phyloP scores from a whole-genome alignment of 1,140 invertebrate genomes.

The Spodoptera frugiperda region DNA sequence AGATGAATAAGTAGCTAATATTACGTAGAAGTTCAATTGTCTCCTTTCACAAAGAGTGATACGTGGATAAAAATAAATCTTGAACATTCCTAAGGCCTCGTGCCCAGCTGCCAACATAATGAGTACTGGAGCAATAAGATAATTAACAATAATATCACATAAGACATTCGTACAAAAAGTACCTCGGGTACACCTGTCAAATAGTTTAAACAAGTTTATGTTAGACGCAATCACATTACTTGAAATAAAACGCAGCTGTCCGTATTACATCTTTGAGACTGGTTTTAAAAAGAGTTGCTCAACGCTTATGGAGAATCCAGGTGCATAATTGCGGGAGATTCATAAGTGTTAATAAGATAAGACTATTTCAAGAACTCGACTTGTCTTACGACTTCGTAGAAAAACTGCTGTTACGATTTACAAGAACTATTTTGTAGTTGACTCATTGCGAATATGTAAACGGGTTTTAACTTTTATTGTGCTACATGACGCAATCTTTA shows the following conservation, averaged over 20 bases:
- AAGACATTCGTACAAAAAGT: constrained; percentile 10
- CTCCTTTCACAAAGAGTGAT: too few species aligned
- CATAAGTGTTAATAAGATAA: constrained; percentile 44
- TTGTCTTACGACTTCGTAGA: constrained; percentile 21
- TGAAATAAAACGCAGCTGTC: not conserved
- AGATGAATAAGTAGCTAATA: not conserved
- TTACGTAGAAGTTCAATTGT: not conserved
- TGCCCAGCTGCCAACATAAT: too few species aligned
- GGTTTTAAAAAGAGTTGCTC: constrained; percentile 24
- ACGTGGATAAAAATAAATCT: too few species aligned
- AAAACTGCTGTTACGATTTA: not conserved
- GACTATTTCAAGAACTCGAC: constrained; percentile 21
- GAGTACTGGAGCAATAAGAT: not conserved
- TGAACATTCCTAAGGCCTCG: too few species aligned
- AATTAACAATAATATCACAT: constrained; percentile 31
- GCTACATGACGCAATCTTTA: not conserved
- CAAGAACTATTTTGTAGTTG: not conserved
- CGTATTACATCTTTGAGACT: constrained; percentile 13
- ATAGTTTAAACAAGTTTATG: constrained; percentile 32
- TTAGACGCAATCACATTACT: constrained; percentile 36
- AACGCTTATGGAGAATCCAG: constrained; percentile 26
- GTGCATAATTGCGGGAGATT: constrained; percentile 24
- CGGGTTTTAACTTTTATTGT: not conserved
- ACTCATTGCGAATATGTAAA: constrained; percentile 13
- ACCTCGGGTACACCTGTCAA: constrained; percentile 17